A percentile compares a stretch with the other conserved stretches of the same genome.
phyloP scores from a whole-genome alignment of 2,113 vertebrate species.

The Calidris pygmaea region DNA sequence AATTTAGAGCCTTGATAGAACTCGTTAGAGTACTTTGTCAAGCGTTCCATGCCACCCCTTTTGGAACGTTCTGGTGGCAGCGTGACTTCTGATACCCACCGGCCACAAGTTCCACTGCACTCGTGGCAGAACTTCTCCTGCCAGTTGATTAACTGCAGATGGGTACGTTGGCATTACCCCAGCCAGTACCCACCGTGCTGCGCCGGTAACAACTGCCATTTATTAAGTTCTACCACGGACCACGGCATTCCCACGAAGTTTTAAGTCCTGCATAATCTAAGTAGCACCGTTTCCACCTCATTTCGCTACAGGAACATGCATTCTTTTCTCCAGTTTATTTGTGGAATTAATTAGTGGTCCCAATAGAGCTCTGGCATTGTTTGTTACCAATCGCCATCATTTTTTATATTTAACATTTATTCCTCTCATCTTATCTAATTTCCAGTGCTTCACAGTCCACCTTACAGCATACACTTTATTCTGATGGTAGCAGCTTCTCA shows the following conservation, averaged over 20 bases:
- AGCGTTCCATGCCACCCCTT: fast-evolving
- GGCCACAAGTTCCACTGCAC: background rate
- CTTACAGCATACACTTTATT: background rate
- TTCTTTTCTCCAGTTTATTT: background rate
- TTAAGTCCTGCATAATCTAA: background rate
- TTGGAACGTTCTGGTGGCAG: background rate
- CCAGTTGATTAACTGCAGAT: background rate
- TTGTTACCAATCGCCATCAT: background rate
- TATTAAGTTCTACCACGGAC: background rate
- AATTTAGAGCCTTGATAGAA: background rate
- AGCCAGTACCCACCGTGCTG: background rate
- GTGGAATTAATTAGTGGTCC: background rate
- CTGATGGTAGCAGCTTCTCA: background rate
- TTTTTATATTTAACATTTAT: background rate
- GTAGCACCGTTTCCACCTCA: background rate
- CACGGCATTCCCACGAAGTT: background rate
- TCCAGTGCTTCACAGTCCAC: background rate
- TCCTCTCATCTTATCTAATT: background rate
- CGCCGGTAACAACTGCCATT: background rate
- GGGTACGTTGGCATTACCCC: background rate
- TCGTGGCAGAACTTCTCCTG: background rate
- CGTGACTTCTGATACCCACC: background rate
- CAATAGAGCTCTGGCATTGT: background rate
- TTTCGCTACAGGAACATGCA: fast-evolving
- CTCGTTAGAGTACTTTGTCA: fast-evolving